Evolutionary conservation across 35 echinoderm and acorn worm species (phyloP).

Genomic region (Ophiothrix spiculata): DNA sequence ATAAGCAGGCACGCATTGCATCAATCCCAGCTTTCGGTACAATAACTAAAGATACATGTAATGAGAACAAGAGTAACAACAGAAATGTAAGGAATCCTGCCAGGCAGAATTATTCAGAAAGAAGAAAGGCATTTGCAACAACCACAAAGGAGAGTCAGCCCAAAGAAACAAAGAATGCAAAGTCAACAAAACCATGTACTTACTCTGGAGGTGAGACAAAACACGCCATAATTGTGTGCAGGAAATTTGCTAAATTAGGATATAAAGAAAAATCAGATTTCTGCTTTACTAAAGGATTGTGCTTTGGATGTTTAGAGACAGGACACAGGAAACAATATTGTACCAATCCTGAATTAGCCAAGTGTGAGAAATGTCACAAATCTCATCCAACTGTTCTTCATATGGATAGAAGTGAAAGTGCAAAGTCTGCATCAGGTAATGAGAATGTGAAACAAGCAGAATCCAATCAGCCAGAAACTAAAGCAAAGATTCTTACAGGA

Average conservation of each 20-base stretch:
- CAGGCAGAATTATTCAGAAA: slow-evolving; percentile 2
- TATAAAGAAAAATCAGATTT: background rate
- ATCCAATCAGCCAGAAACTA: slow-evolving; percentile 3
- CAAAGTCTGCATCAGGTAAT: too few relatives aligned
- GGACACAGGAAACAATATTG: background rate
- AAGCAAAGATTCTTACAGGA: slow-evolving; percentile 21
- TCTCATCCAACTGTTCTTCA: background rate
- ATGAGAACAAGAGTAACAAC: background rate
- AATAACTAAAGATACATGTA: background rate
- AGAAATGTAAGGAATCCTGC: background rate
- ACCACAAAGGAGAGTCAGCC: background rate
- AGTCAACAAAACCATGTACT: slow-evolving; percentile 12
- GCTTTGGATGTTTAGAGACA: background rate
- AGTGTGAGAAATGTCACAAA: background rate
- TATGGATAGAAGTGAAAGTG: background rate
- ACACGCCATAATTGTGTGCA: background rate
- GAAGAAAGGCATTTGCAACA: background rate
- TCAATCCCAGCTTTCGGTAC: background rate
- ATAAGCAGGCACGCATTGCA: background rate
- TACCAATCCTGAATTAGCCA: background rate
- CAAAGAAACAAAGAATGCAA: background rate
- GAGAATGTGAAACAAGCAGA: too few relatives aligned
- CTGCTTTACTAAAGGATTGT: background rate
- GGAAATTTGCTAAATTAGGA: background rate
- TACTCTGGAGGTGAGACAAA: background rate